Evolutionary conservation across 2,113 vertebrate genomes (phyloP).

Genomic region (Apistogramma diplotaenia): DNA sequence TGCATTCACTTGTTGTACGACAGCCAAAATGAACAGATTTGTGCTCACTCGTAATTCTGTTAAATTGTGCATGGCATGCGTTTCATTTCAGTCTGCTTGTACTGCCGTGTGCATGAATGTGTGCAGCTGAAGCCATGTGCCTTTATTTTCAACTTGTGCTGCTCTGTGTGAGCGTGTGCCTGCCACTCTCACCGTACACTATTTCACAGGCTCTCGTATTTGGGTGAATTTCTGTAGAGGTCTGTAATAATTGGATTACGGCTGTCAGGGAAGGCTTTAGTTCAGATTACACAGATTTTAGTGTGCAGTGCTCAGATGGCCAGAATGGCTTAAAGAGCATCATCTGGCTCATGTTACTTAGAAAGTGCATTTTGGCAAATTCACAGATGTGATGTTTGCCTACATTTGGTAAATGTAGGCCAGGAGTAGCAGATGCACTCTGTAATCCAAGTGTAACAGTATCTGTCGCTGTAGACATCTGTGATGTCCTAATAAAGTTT

Average conservation of each 20-base stretch:
- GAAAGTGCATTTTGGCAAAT: slow-evolving; percentile 25
- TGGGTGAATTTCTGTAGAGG: slow-evolving; percentile 32
- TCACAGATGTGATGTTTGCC: slow-evolving; percentile 27
- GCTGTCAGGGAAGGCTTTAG: slow-evolving; percentile 59
- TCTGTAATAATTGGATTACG: slow-evolving; percentile 70
- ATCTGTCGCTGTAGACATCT: neutral
- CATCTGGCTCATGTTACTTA: slow-evolving; percentile 47
- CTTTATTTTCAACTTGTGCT: neutral
- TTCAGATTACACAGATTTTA: slow-evolving; percentile 73
- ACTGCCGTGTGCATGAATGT: neutral
- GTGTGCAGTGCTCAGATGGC: slow-evolving; percentile 53
- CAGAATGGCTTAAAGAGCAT: slow-evolving; percentile 57
- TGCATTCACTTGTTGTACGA: neutral
- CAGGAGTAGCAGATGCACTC: slow-evolving; percentile 19
- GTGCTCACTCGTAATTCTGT: neutral
- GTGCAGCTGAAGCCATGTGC: neutral
- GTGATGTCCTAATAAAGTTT: neutral
- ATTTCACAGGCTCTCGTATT: slow-evolving; percentile 7
- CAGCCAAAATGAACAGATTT: neutral
- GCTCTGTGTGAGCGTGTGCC: neutral
- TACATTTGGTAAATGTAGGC: slow-evolving; percentile 31
- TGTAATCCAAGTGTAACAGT: neutral
- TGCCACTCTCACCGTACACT: neutral
- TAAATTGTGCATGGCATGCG: neutral
- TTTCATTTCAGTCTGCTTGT: neutral